Percentiles rank a stretch among this genome's conserved stretches.
phyloP scores from a whole-genome alignment of 2,113 vertebrate genomes.

The Thunnus thynnus region DNA sequence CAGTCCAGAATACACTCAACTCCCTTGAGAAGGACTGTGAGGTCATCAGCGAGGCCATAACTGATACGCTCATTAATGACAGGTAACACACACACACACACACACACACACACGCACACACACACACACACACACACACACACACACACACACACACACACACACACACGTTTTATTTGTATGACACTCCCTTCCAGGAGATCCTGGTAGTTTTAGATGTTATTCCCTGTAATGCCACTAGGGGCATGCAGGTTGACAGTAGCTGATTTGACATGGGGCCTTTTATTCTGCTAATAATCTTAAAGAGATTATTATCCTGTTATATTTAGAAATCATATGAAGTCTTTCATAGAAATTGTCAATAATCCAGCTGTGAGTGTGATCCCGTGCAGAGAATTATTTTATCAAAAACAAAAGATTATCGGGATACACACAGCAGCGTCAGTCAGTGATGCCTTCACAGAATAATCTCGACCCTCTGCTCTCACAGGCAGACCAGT shows the following conservation, averaged over 20 bases:
- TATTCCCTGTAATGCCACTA: no score
- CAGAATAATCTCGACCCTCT: background rate
- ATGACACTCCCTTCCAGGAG: no score
- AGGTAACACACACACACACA: constrained; percentile 64
- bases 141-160: background rate
- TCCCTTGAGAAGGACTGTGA: constrained; percentile 89
- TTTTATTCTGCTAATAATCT: no score
- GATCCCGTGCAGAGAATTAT: background rate
- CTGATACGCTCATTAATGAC: constrained; percentile 75
- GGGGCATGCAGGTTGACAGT: no score
- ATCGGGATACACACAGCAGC: background rate
- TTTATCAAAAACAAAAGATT: background rate
- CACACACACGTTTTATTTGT: no score
- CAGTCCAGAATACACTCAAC: constrained; percentile 88
- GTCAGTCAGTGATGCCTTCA: background rate
- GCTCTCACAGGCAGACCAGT: constrained; percentile 73
- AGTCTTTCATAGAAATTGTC: no score
- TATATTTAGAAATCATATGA: no score
- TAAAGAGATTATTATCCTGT: no score
- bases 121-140: background rate
- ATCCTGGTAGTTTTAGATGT: no score
- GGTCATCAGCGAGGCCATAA: constrained; percentile 82
- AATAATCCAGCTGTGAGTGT: no score
- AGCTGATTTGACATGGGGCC: no score
- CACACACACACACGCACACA: no score